Conservation (phyloP, 1,140 invertebrate species). For the Magallana gigas region DNA sequence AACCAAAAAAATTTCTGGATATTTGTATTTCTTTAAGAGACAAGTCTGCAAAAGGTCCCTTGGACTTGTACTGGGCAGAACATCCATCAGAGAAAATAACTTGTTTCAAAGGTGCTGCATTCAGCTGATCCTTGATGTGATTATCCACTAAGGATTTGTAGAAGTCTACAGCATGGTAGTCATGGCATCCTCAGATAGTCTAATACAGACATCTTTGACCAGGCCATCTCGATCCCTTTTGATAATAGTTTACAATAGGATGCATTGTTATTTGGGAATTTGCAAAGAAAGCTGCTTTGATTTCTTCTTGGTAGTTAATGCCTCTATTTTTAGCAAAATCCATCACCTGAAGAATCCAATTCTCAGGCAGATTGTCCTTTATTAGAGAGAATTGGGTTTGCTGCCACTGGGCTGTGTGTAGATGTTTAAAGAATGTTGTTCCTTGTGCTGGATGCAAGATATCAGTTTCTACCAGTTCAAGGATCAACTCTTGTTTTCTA, state of each 20-base stretch:
- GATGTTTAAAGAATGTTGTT: slow-evolving; percentile 51
- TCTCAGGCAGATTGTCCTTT: slow-evolving; percentile 48
- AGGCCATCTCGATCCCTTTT: slow-evolving; percentile 14
- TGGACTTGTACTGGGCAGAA: slow-evolving; percentile 45
- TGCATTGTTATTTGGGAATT: slow-evolving; percentile 55
- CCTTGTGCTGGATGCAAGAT: slow-evolving; percentile 36
- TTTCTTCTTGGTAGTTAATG: slow-evolving; percentile 48
- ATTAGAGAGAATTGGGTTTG: slow-evolving; percentile 45
- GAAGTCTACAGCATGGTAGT: slow-evolving; percentile 57
- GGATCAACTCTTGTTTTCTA: not conserved
- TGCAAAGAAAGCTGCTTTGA: slow-evolving; percentile 48
- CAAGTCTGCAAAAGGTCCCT: slow-evolving; percentile 45
- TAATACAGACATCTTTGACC: slow-evolving; percentile 23
- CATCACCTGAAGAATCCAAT: slow-evolving; percentile 45
- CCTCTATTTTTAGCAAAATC: slow-evolving; percentile 62
- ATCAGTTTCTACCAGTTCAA: slow-evolving; percentile 51
- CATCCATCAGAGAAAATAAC: slow-evolving; percentile 47
- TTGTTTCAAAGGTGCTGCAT: slow-evolving; percentile 4
- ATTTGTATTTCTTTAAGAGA: not conserved
- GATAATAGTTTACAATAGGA: slow-evolving; percentile 54
- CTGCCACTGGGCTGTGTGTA: slow-evolving; percentile 59
- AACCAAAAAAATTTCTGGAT: slow-evolving; percentile 56
- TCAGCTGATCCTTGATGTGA: not conserved
- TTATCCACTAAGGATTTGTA: slow-evolving; percentile 43
- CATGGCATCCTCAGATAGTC: slow-evolving; percentile 58